Evolutionary conservation across 2,113 vertebrate genomes (phyloP).

Genomic region (Asarcornis scutulata): DNA sequence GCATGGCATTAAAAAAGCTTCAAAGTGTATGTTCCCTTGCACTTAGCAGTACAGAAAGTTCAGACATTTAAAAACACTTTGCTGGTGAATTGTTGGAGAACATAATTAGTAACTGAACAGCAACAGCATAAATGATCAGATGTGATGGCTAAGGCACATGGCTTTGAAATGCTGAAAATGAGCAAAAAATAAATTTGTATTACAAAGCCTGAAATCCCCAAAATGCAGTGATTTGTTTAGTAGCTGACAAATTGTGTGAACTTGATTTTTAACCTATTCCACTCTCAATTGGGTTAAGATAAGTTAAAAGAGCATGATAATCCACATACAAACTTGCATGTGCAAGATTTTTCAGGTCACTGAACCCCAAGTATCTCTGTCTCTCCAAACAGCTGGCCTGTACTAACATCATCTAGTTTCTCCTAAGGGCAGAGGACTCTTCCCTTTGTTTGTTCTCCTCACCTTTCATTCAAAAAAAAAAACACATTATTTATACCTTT

Average conservation of each 20-base stretch:
- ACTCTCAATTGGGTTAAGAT: background rate
- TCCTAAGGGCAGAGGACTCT: background rate
- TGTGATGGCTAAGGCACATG: background rate
- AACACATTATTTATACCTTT: background rate
- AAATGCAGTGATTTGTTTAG: background rate
- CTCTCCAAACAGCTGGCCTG: background rate
- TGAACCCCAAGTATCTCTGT: background rate
- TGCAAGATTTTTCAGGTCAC: background rate
- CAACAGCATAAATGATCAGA: background rate
- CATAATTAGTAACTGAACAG: background rate
- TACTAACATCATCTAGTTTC: background rate
- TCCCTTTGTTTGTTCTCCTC: background rate
- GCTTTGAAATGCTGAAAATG: background rate
- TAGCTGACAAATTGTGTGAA: background rate
- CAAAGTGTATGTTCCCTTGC: background rate
- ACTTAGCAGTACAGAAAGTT: background rate
- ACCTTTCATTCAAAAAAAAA: background rate
- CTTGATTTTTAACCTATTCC: background rate
- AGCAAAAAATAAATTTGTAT: background rate
- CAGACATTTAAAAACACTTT: background rate
- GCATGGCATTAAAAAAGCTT: background rate
- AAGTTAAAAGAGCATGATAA: background rate
- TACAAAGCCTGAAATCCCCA: background rate
- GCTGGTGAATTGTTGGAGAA: background rate
- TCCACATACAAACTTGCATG: background rate